Conservation (phyloP, 2,797 vertebrate species). For the Chrysocyon brachyurus region DNA sequence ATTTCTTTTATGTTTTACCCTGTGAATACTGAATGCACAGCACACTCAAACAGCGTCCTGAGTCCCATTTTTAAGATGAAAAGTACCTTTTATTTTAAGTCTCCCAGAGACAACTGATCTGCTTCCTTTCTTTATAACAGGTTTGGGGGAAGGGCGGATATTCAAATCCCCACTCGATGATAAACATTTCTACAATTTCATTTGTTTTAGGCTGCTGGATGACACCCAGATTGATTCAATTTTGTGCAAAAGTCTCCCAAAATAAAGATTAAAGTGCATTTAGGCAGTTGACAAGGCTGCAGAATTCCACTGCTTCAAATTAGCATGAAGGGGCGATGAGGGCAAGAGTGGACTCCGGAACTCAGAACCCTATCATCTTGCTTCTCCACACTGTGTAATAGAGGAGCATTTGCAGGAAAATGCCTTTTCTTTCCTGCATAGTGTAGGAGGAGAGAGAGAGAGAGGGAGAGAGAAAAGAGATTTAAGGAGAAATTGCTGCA, state of each 20-base stretch:
- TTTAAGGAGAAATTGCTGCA: conserved; percentile 67
- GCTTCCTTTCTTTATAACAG: conserved; percentile 35
- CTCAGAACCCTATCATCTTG: background rate
- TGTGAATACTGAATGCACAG: conserved; percentile 68
- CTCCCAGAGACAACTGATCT: conserved; percentile 52
- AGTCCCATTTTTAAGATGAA: conserved; percentile 77
- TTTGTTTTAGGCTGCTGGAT: conserved; percentile 76
- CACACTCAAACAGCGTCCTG: conserved; percentile 71
- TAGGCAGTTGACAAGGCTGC: background rate
- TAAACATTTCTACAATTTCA: conserved; percentile 74
- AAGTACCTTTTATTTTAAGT: conserved; percentile 74
- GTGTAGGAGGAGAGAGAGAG: background rate
- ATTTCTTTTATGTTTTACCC: conserved; percentile 83
- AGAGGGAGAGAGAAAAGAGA: conserved; percentile 54
- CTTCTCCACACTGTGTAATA: background rate
- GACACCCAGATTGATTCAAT: conserved; percentile 78
- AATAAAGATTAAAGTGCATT: conserved; percentile 75
- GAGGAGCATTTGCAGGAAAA: background rate
- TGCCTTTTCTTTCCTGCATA: background rate
- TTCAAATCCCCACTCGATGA: conserved; percentile 70
- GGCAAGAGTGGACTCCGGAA: conserved; percentile 47
- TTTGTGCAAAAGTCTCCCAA: conserved; percentile 78
- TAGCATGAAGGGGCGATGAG: conserved; percentile 65
- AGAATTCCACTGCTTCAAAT: conserved; percentile 70
- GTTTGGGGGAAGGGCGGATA: background rate